Percentiles rank a stretch among this genome's conserved stretches.
These are phyloP conservation scores for Artibeus lituratus DNA, from an alignment of 2,797 vertebrate species.

Conservation along the genomic window DNA sequence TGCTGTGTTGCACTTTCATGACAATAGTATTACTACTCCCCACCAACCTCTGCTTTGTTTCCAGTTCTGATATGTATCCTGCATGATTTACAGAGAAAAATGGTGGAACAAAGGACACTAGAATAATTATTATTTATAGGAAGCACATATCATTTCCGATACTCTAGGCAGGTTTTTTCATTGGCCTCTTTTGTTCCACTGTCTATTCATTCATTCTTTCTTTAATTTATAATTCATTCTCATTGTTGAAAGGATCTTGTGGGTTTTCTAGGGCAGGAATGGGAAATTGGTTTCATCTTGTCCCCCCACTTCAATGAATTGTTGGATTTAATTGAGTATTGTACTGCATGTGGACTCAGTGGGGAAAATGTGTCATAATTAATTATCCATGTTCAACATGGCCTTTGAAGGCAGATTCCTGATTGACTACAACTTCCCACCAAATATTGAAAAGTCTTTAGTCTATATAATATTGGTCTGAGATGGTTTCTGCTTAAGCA, in stretches of 20 bases:
- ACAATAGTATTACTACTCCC: neutral
- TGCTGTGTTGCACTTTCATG: neutral
- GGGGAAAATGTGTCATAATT: neutral
- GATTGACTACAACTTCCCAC: neutral
- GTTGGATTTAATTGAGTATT: neutral
- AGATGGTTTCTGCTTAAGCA: neutral
- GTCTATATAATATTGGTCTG: neutral
- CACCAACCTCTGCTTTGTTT: neutral
- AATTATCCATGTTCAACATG: rapidly evolving
- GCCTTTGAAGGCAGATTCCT: neutral
- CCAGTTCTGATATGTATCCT: neutral
- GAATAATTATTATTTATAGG: neutral
- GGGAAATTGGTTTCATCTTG: neutral
- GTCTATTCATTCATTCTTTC: neutral
- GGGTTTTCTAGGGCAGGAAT: neutral
- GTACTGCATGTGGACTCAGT: neutral
- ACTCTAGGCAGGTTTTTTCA: neutral
- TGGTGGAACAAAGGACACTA: neutral
- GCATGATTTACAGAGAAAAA: neutral
- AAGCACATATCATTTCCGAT: neutral
- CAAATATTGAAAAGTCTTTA: neutral
- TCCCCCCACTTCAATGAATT: neutral
- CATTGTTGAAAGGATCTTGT: neutral
- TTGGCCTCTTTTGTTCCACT: neutral
- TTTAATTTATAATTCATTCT: neutral